Conservation (phyloP, 1,140 invertebrate genomes). For the Aleiodes sp. region DNA sequence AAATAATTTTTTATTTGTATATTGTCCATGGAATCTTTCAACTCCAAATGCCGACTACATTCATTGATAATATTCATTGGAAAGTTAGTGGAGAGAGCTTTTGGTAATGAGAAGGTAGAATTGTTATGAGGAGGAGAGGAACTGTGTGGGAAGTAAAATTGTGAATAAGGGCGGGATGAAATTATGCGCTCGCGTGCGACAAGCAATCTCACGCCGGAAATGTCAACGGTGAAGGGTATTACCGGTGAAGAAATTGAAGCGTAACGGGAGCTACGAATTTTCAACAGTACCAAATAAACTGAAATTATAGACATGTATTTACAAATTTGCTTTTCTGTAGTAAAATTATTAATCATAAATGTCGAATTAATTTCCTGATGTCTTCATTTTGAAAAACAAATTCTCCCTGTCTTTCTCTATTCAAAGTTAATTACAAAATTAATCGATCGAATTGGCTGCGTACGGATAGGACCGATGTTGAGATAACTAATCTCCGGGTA, state of each 20-base stretch:
- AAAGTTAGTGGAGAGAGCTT: not conserved
- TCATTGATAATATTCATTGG: not conserved
- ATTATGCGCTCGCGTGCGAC: slow-evolving; percentile 20
- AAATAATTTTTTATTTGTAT: too few species aligned
- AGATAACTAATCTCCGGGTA: slow-evolving; percentile 28
- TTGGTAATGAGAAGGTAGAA: not conserved
- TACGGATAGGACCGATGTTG: slow-evolving; percentile 9
- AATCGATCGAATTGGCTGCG: slow-evolving; percentile 13
- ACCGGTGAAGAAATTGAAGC: slow-evolving; percentile 9
- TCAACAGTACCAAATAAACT: not conserved
- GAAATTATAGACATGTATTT: not conserved
- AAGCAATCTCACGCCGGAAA: slow-evolving; percentile 20
- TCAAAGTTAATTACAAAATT: slow-evolving; percentile 14
- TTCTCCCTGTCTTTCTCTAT: not conserved
- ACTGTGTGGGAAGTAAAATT: not conserved
- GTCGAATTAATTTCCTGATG: too few species aligned
- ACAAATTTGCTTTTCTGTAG: not conserved
- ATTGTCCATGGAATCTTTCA: too few species aligned
- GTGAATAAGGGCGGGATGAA: slow-evolving; percentile 7
- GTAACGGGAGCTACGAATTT: not conserved
- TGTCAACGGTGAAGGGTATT: slow-evolving; percentile 20
- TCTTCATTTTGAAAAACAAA: not conserved
- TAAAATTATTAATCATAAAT: too few species aligned
- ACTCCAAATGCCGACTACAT: not conserved
- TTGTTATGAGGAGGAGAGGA: not conserved